phyloP scores from a whole-genome alignment of 2,113 vertebrate genomes.

The Nycticebus coucang region DNA sequence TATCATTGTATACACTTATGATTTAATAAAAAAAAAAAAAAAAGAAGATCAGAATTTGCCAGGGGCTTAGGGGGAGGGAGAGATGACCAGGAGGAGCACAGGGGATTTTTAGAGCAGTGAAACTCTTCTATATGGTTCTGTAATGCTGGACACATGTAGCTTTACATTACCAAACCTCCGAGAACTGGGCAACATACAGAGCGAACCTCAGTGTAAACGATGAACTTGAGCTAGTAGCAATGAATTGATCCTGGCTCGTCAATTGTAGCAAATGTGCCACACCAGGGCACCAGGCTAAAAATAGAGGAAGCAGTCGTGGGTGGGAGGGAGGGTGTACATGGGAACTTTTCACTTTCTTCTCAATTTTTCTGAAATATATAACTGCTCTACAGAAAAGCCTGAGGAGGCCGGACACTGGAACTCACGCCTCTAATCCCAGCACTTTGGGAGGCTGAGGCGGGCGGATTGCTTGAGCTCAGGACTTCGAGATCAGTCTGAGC shows the following conservation, averaged over 20 bases:
- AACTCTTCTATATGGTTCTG: not conserved
- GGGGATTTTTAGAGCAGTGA: not conserved
- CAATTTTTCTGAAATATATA: not conserved
- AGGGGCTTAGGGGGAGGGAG: not conserved
- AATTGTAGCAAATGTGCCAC: not conserved
- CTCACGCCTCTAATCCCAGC: too few relatives aligned
- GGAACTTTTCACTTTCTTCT: not conserved
- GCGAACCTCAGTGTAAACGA: not conserved
- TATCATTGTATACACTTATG: too few relatives aligned
- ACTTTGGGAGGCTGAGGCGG: too few relatives aligned
- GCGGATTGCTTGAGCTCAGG: too few relatives aligned
- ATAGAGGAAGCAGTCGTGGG: not conserved
- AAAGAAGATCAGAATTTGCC: not conserved
- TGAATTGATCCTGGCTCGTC: not conserved
- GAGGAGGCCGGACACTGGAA: too few relatives aligned
- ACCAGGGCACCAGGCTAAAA: not conserved
- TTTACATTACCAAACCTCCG: not conserved
- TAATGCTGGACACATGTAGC: not conserved
- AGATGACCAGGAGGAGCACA: not conserved
- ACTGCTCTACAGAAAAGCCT: not conserved
- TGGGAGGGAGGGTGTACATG: accelerated
- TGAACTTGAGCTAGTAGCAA: not conserved
- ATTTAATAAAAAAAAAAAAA: too few relatives aligned
- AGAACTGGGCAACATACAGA: not conserved
- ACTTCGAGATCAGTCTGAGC: too few relatives aligned